Conservation (phyloP, 1,140 invertebrate species). For the Zeugodacus cucurbitae region DNA sequence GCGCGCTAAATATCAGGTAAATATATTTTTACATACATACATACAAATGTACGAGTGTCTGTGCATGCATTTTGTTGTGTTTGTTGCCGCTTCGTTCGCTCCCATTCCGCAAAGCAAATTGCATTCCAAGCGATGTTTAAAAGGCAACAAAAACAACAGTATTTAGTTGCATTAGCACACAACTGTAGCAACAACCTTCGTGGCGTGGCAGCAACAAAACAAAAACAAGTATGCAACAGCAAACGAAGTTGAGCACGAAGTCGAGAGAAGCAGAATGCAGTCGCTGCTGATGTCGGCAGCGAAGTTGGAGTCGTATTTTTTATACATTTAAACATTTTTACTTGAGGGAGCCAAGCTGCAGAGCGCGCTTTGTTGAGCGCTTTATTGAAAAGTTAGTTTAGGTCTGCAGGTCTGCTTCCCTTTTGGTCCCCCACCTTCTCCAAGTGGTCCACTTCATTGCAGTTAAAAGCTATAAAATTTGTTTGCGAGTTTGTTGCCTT, state of each 20-base stretch:
- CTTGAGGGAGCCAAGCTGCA: background rate
- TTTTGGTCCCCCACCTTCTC: background rate
- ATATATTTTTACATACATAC: background rate
- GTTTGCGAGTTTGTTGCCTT: background rate
- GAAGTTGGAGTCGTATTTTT: background rate
- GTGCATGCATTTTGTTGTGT: background rate
- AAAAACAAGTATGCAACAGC: background rate
- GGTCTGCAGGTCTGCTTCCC: background rate
- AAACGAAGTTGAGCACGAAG: background rate
- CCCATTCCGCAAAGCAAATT: background rate
- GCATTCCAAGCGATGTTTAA: background rate
- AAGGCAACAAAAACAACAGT: background rate
- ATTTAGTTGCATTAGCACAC: conserved; percentile 10
- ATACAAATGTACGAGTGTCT: background rate
- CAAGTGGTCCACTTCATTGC: no score
- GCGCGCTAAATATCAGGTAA: background rate
- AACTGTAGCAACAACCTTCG: conserved; percentile 9
- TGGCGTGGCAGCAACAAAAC: background rate
- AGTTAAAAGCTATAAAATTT: background rate
- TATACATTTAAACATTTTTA: background rate
- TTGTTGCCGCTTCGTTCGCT: conserved; percentile 23
- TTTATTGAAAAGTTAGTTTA: no score
- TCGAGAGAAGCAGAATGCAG: background rate
- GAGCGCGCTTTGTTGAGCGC: no score
- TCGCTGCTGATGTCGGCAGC: background rate